Conservation (phyloP, 1,140 invertebrate species). For the Dysdera silvatica region DNA sequence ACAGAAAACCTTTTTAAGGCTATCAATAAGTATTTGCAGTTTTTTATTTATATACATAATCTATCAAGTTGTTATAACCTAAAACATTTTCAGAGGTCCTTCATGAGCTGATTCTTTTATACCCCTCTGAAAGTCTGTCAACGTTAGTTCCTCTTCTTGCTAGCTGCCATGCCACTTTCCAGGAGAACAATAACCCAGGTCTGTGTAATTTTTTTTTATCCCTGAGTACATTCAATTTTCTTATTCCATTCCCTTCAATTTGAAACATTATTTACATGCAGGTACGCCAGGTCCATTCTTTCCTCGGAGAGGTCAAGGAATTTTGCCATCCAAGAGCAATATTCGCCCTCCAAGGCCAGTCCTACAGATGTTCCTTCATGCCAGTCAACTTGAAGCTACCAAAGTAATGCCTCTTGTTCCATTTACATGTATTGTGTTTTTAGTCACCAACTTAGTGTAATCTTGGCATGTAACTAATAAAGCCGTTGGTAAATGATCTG, state of each 20-base stretch:
- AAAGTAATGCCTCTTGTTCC: conserved; percentile 51
- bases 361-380: conserved; percentile 78
- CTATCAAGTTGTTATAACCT: neutral
- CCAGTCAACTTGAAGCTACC: conserved; percentile 61
- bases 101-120: conserved; percentile 72
- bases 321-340: conserved; percentile 51
- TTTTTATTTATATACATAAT: conserved; percentile 13
- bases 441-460: too few relatives aligned
- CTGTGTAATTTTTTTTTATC: neutral
- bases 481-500: too few relatives aligned
- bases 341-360: conserved; percentile 64
- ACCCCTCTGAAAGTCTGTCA: conserved; percentile 68
- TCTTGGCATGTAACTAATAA: too few relatives aligned
- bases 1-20: too few relatives aligned
- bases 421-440: too few relatives aligned
- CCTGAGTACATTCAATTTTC: neutral
- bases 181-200: conserved; percentile 55
- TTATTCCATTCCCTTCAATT: conserved; percentile 1
- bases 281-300: conserved; percentile 63
- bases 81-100: conserved; percentile 58
- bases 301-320: conserved; percentile 54
- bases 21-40: too few relatives aligned
- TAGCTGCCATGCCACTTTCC: conserved; percentile 71
- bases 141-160: conserved; percentile 73
- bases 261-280: conserved; percentile 38